A percentile compares a stretch with the other conserved stretches of the same genome.
These are phyloP conservation scores for Scytalopus superciliaris DNA, from an alignment of 2,113 vertebrate species.

Conservation along the genomic window DNA sequence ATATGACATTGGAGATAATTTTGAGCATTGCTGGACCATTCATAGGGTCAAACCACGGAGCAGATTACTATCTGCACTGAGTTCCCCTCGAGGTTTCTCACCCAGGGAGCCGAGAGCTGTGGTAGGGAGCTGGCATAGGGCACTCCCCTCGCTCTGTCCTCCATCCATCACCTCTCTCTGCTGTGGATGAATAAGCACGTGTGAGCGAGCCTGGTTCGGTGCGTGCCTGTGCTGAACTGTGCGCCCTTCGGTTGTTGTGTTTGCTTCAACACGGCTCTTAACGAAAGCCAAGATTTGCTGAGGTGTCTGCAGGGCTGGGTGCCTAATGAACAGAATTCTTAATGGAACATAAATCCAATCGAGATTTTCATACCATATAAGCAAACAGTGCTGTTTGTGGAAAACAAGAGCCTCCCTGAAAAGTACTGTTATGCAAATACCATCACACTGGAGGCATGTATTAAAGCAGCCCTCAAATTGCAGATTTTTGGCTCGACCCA, in stretches of 20 bases:
- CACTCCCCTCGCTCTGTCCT: background rate
- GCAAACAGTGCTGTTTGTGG: background rate
- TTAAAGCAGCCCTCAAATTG: background rate
- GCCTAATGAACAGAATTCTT: background rate
- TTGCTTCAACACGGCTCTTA: background rate
- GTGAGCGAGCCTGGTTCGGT: background rate
- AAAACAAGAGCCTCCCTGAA: constrained; percentile 18
- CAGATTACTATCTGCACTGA: background rate
- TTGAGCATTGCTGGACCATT: background rate
- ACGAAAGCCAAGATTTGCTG: background rate
- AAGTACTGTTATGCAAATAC: constrained; percentile 21
- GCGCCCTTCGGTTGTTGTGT: background rate
- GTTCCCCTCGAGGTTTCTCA: background rate
- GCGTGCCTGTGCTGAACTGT: rapidly evolving
- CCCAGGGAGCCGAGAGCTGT: background rate
- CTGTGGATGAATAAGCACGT: background rate
- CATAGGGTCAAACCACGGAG: background rate
- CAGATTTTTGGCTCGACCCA: constrained; percentile 5
- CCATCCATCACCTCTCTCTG: background rate
- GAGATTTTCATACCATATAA: background rate
- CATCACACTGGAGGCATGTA: background rate
- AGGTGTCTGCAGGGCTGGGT: background rate
- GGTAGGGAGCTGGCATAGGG: rapidly evolving
- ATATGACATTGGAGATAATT: background rate
- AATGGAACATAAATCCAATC: background rate